Percentiles rank a stretch among this genome's conserved stretches.
These are phyloP conservation scores for Drosophila crucigera DNA, from an alignment of 2,888 invertebrate species.

Conservation along the genomic window DNA sequence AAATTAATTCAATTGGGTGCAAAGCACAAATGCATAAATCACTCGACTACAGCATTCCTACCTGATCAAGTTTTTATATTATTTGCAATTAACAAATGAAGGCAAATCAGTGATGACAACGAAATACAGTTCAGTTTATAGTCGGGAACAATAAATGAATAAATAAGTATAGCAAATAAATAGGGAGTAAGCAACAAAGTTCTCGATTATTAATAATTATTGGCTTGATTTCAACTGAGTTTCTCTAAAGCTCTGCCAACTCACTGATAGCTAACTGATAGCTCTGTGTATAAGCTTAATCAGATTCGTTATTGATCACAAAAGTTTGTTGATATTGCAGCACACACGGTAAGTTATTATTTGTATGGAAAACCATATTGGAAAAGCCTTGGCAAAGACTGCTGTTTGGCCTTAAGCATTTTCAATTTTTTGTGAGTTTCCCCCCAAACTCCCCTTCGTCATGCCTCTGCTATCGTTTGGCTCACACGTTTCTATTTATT, in stretches of 20 bases:
- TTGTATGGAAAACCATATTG: slow-evolving; percentile 6
- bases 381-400: slow-evolving; percentile 22
- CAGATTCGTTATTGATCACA: slow-evolving; percentile 17
- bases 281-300: slow-evolving; percentile 9
- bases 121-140: not conserved
- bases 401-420: slow-evolving; percentile 34
- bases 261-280: not conserved
- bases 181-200: not conserved
- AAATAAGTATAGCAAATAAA: not conserved
- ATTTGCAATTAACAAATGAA: not conserved
- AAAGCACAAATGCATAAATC: not conserved
- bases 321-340: slow-evolving; percentile 19
- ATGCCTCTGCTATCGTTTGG: not conserved
- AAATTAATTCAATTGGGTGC: not conserved
- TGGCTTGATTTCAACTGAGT: not conserved
- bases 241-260: not conserved
- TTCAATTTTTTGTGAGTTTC: slow-evolving; percentile 44
- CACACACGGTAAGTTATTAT: slow-evolving; percentile 5
- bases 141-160: not conserved
- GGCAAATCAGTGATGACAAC: not conserved
- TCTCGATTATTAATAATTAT: not conserved
- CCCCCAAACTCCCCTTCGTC: no score
- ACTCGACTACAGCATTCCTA: not conserved
- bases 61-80: not conserved
- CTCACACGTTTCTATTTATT: slow-evolving; percentile 56